Conservation (phyloP, 53 echinoderm and acorn worm genomes). For the Zoroaster sp. region DNA sequence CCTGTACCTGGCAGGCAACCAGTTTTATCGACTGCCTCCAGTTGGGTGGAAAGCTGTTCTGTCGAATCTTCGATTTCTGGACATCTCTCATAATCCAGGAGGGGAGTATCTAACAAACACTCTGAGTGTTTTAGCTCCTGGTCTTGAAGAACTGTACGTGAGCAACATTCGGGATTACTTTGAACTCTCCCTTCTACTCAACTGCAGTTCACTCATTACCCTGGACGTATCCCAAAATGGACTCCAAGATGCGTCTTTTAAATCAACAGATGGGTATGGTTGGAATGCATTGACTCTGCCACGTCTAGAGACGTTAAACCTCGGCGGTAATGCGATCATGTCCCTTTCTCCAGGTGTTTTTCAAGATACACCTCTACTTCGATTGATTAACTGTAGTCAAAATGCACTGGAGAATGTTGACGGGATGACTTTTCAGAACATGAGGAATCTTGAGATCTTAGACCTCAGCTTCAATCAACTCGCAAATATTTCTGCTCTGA, state of each 20-base stretch:
- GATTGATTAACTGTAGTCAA: not conserved
- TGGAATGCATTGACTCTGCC: conserved; percentile 11
- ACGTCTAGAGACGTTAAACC: not conserved
- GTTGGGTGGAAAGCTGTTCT: not conserved
- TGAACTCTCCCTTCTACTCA: not conserved
- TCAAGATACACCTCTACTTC: not conserved
- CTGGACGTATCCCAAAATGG: conserved; percentile 1
- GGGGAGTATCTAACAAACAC: conserved; percentile 22
- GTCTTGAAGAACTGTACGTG: not conserved
- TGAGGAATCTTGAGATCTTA: not conserved
- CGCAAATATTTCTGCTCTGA: conserved; percentile 1
- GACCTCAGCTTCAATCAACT: conserved; percentile 32
- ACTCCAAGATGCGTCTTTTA: not conserved
- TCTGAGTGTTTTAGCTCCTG: not conserved
- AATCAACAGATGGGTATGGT: not conserved
- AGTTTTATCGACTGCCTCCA: conserved; percentile 2
- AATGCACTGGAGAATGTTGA: not conserved
- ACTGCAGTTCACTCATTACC: not conserved
- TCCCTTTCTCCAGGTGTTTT: not conserved
- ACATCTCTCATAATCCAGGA: not conserved
- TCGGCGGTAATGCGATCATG: not conserved
- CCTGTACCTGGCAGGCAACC: not conserved
- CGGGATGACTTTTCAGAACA: not conserved
- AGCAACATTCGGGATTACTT: not conserved
- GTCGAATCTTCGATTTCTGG: not conserved